A percentile compares a stretch with the other conserved stretches of the same genome.
Evolutionary conservation across 2,888 invertebrate genomes (phyloP).

Genomic region (Cyaniris semiargus): DNA sequence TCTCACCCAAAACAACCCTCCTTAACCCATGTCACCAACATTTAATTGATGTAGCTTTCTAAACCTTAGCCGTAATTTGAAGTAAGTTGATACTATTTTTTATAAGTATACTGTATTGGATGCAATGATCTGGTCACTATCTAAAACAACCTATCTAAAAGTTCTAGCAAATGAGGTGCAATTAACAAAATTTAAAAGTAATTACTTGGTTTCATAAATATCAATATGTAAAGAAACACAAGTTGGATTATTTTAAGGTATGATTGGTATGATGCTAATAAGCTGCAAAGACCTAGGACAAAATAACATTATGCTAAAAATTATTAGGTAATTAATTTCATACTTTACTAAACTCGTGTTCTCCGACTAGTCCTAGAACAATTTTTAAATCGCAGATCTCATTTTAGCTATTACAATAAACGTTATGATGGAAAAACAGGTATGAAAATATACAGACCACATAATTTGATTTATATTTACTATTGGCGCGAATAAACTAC

Average conservation of each 20-base stretch:
- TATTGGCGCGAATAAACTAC: conserved; percentile 51
- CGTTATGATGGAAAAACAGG: neutral
- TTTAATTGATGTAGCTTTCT: no score
- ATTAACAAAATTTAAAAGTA: no score
- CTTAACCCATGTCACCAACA: no score
- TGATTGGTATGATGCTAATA: neutral
- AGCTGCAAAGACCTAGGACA: neutral
- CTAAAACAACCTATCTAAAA: no score
- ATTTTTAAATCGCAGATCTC: neutral
- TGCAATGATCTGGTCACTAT: no score
- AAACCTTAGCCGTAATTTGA: no score
- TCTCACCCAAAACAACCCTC: no score
- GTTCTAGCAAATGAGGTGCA: no score
- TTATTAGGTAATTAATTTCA: neutral
- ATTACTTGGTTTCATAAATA: no score
- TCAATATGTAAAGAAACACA: neutral
- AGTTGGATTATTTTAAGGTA: neutral
- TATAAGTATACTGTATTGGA: no score
- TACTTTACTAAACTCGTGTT: neutral
- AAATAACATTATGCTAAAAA: neutral
- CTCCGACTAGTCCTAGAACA: neutral
- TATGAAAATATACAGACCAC: neutral
- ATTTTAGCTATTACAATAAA: neutral
- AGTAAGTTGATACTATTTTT: no score
- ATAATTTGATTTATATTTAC: conserved; percentile 32